Percentiles rank a stretch among this genome's conserved stretches.
Conservation (phyloP, 2,797 vertebrate genomes). For the Lagodon rhomboides region DNA sequence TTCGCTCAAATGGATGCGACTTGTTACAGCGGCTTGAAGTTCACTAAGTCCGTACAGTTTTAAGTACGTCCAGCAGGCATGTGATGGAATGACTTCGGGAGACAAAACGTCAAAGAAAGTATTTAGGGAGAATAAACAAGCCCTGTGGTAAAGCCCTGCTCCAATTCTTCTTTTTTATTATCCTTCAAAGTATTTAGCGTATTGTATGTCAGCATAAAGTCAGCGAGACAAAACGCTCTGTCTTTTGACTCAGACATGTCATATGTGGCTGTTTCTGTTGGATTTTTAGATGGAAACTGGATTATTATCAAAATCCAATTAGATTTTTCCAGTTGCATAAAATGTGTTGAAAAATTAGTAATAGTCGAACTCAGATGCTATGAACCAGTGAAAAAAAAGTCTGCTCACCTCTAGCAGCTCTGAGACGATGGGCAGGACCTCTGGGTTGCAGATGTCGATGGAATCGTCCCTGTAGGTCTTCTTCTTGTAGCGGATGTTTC, state of each 20-base stretch:
- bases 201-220: constrained; percentile 48
- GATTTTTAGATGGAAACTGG: constrained; percentile 4
- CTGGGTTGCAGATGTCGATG: constrained; percentile 95
- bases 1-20: constrained; percentile 3
- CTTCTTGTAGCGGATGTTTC: constrained; percentile 96
- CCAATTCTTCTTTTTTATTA: constrained; percentile 62
- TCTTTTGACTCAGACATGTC: constrained; percentile 16
- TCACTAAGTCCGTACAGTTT: constrained; percentile 45
- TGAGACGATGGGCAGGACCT: constrained; percentile 91
- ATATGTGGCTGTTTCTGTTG: constrained; percentile 4
- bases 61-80: constrained; percentile 44
- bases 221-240: constrained; percentile 22
- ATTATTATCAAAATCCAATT: neutral
- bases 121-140: constrained; percentile 57
- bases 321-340: neutral
- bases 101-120: constrained; percentile 50
- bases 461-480: constrained; percentile 96
- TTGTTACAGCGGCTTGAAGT: constrained; percentile 41
- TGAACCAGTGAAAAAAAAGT: neutral
- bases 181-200: constrained; percentile 51
- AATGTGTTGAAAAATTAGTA: neutral
- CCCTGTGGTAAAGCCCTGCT: constrained; percentile 53
- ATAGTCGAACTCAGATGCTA: neutral
- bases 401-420: constrained; percentile 92
- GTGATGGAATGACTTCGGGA: constrained; percentile 53